Conservation (phyloP, 2,888 invertebrate genomes). For the Eurois occulta region DNA sequence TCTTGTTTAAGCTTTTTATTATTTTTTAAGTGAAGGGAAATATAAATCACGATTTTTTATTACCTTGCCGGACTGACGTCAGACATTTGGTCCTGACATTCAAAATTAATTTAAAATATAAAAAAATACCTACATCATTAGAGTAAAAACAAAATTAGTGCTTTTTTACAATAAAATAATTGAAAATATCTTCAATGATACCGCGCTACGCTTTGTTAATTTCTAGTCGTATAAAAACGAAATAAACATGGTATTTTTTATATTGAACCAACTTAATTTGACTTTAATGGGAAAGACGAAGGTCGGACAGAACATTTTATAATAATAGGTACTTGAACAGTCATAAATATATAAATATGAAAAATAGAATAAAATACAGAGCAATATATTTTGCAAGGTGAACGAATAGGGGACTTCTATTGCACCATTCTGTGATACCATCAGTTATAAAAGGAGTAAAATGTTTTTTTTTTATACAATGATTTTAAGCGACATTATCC, state of each 20-base stretch:
- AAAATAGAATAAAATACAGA: conserved; percentile 4
- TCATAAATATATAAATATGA: conserved; percentile 7
- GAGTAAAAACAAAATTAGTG: conserved; percentile 32
- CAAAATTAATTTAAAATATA: conserved; percentile 59
- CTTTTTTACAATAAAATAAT: neutral
- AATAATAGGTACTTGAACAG: conserved; percentile 38
- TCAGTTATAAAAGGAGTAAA: neutral
- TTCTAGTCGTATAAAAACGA: conserved; percentile 17
- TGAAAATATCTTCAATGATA: conserved; percentile 15
- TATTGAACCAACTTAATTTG: conserved; percentile 27
- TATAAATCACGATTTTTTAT: conserved; percentile 71
- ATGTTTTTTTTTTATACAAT: no score
- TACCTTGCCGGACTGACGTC: conserved; percentile 53
- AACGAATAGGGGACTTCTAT: neutral
- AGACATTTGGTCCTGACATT: conserved; percentile 67
- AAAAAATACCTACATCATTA: conserved; percentile 33
- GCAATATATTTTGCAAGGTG: neutral
- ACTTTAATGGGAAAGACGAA: conserved; percentile 53
- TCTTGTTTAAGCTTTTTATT: conserved; percentile 55
- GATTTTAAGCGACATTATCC: neutral
- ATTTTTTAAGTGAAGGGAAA: conserved; percentile 68
- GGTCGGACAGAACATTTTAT: conserved; percentile 43
- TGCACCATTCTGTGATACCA: neutral
- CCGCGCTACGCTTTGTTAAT: conserved; percentile 26
- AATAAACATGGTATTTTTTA: conserved; percentile 18